Percentiles rank a stretch among this genome's conserved stretches.
Conservation (phyloP, 2,888 invertebrate genomes). For the Drosophila meridionalis region DNA sequence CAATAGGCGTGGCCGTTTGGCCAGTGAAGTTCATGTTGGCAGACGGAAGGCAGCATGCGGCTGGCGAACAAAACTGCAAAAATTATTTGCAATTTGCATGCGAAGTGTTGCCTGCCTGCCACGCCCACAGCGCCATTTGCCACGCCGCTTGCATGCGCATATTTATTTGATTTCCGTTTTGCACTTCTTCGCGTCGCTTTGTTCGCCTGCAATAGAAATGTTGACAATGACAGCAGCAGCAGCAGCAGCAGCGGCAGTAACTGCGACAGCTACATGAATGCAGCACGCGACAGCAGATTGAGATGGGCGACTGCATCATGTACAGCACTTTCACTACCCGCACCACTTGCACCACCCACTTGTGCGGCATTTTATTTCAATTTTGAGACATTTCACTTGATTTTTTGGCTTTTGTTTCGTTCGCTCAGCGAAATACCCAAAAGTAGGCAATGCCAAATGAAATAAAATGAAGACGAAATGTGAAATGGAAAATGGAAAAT, state of each 20-base stretch:
- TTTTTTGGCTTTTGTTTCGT: constrained; percentile 48
- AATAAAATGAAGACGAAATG: constrained; percentile 3
- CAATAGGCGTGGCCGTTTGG: constrained; percentile 51
- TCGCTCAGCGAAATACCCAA: constrained; percentile 13
- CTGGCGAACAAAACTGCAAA: constrained; percentile 42
- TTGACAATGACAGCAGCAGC: constrained; percentile 66
- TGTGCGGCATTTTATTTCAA: constrained; percentile 61
- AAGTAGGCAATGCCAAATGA: constrained; percentile 20
- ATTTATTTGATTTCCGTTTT: constrained; percentile 61
- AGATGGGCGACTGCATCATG: constrained; percentile 24
- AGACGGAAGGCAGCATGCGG: constrained; percentile 43
- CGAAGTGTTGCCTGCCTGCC: constrained; percentile 27
- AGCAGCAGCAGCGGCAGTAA: constrained; percentile 19
- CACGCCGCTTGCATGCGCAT: constrained; percentile 53
- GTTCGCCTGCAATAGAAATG: constrained; percentile 61
- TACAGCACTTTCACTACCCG: neutral
- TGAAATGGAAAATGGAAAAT: constrained; percentile 1
- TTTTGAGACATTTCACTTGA: constrained; percentile 68
- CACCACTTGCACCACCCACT: constrained; percentile 16
- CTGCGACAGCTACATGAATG: constrained; percentile 30
- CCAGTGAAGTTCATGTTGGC: constrained; percentile 68
- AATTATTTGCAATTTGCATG: constrained; percentile 73
- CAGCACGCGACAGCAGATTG: constrained; percentile 38
- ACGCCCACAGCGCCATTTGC: constrained; percentile 17
- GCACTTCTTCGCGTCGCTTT: constrained; percentile 8